phyloP scores from a whole-genome alignment of 2,888 invertebrate species.

The Drosophila emarginata region DNA sequence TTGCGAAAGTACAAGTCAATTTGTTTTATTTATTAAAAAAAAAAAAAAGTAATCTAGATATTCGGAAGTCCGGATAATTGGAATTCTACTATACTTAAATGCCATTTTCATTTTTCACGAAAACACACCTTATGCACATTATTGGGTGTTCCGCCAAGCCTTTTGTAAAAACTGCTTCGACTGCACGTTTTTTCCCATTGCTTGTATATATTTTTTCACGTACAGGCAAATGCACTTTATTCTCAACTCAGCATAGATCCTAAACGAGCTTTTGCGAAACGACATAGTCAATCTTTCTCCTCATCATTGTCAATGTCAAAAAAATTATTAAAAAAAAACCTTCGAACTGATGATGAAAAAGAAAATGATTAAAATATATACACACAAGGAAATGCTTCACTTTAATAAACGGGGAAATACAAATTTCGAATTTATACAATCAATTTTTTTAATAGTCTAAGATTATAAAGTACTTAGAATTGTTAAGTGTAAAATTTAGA shows the following conservation, averaged over 20 bases:
- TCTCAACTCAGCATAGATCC: not conserved
- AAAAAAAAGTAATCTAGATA: too few species aligned
- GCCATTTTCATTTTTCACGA: not conserved
- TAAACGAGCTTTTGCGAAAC: not conserved
- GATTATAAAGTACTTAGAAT: too few species aligned
- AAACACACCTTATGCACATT: not conserved
- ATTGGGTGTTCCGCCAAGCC: not conserved
- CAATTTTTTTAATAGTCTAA: too few species aligned
- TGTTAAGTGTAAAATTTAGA: too few species aligned
- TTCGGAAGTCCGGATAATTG: too few species aligned
- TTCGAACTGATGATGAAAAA: not conserved
- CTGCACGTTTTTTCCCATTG: conserved; percentile 1
- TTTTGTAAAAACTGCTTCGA: not conserved
- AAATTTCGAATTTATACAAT: too few species aligned
- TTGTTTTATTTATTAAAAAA: too few species aligned
- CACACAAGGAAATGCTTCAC: too few species aligned
- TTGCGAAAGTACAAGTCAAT: too few species aligned
- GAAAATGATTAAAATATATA: too few species aligned
- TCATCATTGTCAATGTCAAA: conserved; percentile 34
- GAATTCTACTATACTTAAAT: not conserved
- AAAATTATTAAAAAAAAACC: not conserved
- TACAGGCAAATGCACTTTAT: not conserved
- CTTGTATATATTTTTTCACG: not conserved
- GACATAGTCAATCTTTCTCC: not conserved
- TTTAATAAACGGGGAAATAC: too few species aligned